A percentile compares a stretch with the other conserved stretches of the same genome.
phyloP scores from a whole-genome alignment of 2,797 vertebrate species.

The Rhodeus uyekii region DNA sequence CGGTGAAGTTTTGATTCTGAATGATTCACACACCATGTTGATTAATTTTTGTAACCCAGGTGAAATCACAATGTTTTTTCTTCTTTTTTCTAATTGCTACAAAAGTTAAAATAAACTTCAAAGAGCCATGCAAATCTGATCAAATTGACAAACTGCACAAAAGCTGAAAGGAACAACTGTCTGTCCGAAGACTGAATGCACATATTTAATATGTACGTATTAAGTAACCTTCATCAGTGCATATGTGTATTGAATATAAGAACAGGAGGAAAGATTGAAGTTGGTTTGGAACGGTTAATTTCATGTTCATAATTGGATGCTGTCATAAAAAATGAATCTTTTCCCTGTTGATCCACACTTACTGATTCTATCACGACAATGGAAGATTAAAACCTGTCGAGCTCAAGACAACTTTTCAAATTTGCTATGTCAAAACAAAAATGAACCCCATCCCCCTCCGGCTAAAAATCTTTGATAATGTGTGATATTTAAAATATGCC shows the following conservation, averaged over 20 bases:
- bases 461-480: background rate
- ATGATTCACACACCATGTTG: background rate
- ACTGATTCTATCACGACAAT: background rate
- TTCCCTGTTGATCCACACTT: background rate
- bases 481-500: background rate
- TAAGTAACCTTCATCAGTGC: background rate
- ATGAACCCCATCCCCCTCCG: background rate
- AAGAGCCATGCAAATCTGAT: background rate
- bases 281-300: background rate
- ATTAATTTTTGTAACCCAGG: background rate
- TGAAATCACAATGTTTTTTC: background rate
- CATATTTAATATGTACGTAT: background rate
- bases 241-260: constrained; percentile 10
- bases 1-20: background rate
- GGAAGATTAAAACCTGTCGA: constrained; percentile 10
- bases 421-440: constrained; percentile 4
- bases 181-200: background rate
- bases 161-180: background rate
- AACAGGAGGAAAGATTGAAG: background rate
- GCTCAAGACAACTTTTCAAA: background rate
- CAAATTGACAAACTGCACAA: background rate
- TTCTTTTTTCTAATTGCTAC: background rate
- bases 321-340: constrained; percentile 8
- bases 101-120: background rate
- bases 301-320: constrained; percentile 4